phyloP scores from a whole-genome alignment of 2,113 vertebrate genomes.

The Drymodes brunneopygia region DNA sequence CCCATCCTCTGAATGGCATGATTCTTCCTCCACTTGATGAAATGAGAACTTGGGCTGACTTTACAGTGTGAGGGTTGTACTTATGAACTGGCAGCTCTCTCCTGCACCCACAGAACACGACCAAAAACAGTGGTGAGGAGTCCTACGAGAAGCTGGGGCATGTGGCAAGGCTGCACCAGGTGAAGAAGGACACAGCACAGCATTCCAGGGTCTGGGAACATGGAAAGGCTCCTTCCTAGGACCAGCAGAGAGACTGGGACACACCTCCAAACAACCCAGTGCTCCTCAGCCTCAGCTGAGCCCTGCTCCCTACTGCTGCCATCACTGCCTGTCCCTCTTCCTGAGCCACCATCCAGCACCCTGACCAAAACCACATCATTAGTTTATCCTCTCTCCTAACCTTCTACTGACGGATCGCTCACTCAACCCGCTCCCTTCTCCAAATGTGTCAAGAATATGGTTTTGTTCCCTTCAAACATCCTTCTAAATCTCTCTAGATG shows the following conservation, averaged over 20 bases:
- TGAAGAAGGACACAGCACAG: rapidly evolving
- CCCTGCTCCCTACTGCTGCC: neutral
- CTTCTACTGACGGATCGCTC: neutral
- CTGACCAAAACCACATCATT: neutral
- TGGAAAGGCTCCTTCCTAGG: neutral
- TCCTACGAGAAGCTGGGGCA: neutral
- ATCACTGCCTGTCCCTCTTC: neutral
- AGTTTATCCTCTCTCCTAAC: neutral
- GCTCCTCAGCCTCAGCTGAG: rapidly evolving
- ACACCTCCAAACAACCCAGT: rapidly evolving
- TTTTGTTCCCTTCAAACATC: neutral
- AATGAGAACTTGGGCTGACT: neutral
- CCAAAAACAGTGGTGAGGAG: neutral
- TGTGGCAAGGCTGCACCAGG: rapidly evolving
- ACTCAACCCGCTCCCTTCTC: neutral
- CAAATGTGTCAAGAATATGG: neutral
- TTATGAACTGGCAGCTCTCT: neutral
- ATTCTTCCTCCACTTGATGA: neutral
- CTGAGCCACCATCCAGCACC: neutral
- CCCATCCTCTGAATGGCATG: neutral
- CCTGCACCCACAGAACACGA: rapidly evolving
- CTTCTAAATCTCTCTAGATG: neutral
- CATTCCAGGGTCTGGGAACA: neutral
- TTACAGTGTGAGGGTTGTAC: neutral
- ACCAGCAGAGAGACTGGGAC: neutral